Evolutionary conservation across 2,797 vertebrate genomes (phyloP).

Genomic region (Semaprochilodus insignis): DNA sequence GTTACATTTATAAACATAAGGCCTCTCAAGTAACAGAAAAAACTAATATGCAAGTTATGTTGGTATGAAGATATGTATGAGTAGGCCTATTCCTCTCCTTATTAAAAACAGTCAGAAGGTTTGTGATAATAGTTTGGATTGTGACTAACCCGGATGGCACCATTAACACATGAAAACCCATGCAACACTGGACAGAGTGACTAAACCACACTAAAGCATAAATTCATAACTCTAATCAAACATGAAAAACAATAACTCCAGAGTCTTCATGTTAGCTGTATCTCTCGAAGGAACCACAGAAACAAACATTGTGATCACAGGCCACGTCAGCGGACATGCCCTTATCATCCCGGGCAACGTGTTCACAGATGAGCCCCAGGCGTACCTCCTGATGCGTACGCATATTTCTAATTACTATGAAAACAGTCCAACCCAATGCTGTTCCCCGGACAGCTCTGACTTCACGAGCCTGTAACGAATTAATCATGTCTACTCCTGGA

Average conservation of each 20-base stretch:
- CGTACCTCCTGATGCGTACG: background rate
- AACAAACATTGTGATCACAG: background rate
- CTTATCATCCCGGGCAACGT: background rate
- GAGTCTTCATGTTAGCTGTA: background rate
- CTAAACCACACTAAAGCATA: background rate
- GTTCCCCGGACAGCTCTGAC: background rate
- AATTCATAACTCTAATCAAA: background rate
- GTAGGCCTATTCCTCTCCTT: background rate
- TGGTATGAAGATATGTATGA: background rate
- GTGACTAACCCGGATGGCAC: background rate
- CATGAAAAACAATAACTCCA: background rate
- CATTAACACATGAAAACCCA: background rate
- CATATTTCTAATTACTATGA: background rate
- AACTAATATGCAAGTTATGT: background rate
- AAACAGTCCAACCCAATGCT: background rate
- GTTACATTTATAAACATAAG: too few species aligned
- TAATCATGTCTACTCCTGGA: constrained; percentile 28
- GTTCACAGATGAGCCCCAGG: background rate
- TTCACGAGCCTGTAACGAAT: constrained; percentile 16
- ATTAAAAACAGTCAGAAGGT: background rate
- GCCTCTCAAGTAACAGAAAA: too few species aligned
- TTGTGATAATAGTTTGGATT: too few species aligned
- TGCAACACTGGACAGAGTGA: background rate
- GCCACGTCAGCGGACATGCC: background rate
- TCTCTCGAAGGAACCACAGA: background rate